A percentile compares a stretch with the other conserved stretches of the same genome.
These are phyloP conservation scores for Xanthostigma xanthostigma DNA, from an alignment of 2,888 invertebrate species.

Conservation along the genomic window DNA sequence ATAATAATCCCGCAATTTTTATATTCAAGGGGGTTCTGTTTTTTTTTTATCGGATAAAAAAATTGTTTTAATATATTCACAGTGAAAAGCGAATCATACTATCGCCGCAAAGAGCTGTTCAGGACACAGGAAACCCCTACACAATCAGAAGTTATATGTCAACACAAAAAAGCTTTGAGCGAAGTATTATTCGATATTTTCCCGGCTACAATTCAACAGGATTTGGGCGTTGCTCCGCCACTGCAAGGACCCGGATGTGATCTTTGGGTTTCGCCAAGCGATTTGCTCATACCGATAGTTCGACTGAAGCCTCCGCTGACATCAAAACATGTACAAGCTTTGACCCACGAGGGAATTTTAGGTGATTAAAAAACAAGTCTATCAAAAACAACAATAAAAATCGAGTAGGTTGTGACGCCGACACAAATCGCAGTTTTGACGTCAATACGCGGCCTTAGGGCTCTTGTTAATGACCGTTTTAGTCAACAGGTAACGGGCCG, in stretches of 20 bases:
- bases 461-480: too few species aligned
- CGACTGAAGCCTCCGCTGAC: slow-evolving; percentile 27
- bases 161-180: neutral
- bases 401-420: too few species aligned
- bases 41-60: neutral
- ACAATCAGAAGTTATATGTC: slow-evolving; percentile 3
- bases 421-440: too few species aligned
- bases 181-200: slow-evolving; percentile 22
- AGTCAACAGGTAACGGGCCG: too few species aligned
- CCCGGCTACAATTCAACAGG: slow-evolving; percentile 19
- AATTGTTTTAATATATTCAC: neutral
- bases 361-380: slow-evolving; percentile 14
- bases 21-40: too few species aligned
- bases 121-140: neutral
- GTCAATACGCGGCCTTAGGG: too few species aligned
- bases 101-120: slow-evolving; percentile 3
- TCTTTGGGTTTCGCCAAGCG: slow-evolving; percentile 30
- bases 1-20: too few species aligned
- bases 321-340: slow-evolving; percentile 24
- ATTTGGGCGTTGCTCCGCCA: slow-evolving; percentile 22
- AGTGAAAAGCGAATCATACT: slow-evolving; percentile 4
- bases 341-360: slow-evolving; percentile 28
- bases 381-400: too few species aligned
- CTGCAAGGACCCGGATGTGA: slow-evolving; percentile 24
- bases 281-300: slow-evolving; percentile 26